Base-by-base conservation (phyloP, 2,797 vertebrate genomes). In the Hippocampus kuda region DNA sequence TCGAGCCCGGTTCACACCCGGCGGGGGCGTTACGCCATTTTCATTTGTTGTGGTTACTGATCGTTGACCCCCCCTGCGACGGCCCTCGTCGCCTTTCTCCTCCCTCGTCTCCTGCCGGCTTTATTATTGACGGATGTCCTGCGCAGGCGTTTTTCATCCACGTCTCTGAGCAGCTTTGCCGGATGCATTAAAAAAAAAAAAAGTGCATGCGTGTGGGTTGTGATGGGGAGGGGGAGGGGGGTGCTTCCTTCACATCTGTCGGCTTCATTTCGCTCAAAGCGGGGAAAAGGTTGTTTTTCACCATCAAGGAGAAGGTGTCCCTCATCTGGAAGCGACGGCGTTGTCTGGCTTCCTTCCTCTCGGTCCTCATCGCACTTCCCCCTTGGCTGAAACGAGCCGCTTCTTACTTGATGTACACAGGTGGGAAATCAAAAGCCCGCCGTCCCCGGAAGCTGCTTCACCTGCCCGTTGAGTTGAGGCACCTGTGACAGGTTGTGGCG, bases 121-220 rank as follows among this genome's bases (percentile, higher is more conserved):
- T 85, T 87, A 88, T 90, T 90, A 86, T 89, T 90, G 88, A 87
- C 90, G 90, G 91, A 92, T 91, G 88, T 91, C 90, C 90, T 91
- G 90, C 62, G 65, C 82, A 71, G 84, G 86, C 74, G 71, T 84
- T 82, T 82, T 89, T 88, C 71, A 88, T 89, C 83, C 88, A 79
- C 70, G 79, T 79, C 77, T 89, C 75, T 75, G 72, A 75, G 82
- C 80, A 80, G 81, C 85, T 82, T 88, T 71, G 78, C 89, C 91
- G 91, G 90, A 91, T 90, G 86, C 81, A 78, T 84, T 75, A 66
- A 80, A 46, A 74, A 72, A 34, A 34, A 34, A 38, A 38, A 38
- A 38, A 38, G 7, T 38, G 34, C 34, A 27, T 59, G 51, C 75
- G 70, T 70, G 74, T 65, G 71, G 41, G 67, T 70, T 70, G 76